A percentile compares a stretch with the other conserved stretches of the same genome.
Evolutionary conservation across 2,113 vertebrate species (phyloP).

Genomic region (Carassius gibelio): DNA sequence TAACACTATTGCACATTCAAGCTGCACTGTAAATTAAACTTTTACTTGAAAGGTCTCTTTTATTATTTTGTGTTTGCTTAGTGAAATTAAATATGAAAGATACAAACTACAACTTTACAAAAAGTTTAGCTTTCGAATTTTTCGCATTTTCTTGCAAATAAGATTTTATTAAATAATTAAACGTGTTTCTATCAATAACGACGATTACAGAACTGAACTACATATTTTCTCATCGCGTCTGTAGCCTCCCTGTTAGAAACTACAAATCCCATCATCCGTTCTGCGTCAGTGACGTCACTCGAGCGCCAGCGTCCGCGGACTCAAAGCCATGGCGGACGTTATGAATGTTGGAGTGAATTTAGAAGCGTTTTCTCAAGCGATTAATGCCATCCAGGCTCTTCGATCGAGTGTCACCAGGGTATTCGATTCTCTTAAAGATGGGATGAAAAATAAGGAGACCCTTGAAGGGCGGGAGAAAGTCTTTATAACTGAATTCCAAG

Average conservation of each 20-base stretch:
- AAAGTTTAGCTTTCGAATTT: neutral
- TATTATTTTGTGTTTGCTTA: neutral
- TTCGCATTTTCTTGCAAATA: too few relatives aligned
- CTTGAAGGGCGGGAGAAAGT: conserved; percentile 90
- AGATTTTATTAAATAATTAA: neutral
- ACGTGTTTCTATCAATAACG: neutral
- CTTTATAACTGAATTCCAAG: conserved; percentile 91
- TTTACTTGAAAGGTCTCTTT: too few relatives aligned
- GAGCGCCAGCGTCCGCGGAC: conserved; percentile 41
- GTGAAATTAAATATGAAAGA: neutral
- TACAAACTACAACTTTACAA: neutral
- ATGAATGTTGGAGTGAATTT: conserved; percentile 91
- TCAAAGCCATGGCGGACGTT: conserved; percentile 84
- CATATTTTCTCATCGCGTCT: too few relatives aligned
- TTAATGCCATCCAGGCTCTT: conserved; percentile 92
- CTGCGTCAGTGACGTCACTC: conserved; percentile 34
- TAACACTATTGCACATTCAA: too few relatives aligned
- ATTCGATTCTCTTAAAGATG: conserved; percentile 95
- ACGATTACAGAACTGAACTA: neutral
- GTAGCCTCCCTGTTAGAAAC: neutral
- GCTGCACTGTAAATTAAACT: too few relatives aligned
- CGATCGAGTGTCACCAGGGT: conserved; percentile 94
- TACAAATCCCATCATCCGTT: conserved; percentile 47
- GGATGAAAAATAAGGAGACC: conserved; percentile 92
- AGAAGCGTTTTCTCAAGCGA: conserved; percentile 95